Evolutionary conservation across 2,113 vertebrate genomes (phyloP).

Genomic region (Murina feae): DNA sequence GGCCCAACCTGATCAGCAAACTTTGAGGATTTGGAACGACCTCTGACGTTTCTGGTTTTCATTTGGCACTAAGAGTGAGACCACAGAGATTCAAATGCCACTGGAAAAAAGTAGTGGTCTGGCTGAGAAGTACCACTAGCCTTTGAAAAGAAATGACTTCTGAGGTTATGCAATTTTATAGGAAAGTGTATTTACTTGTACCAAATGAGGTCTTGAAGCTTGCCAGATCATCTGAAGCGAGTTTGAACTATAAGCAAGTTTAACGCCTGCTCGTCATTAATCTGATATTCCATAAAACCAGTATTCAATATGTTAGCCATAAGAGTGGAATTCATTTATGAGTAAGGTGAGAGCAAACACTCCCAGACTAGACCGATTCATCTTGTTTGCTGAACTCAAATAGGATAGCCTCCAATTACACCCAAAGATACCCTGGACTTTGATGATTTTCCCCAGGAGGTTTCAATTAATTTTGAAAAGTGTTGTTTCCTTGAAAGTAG

Average conservation of each 20-base stretch:
- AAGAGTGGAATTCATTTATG: slow-evolving; percentile 7
- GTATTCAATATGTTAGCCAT: not conserved
- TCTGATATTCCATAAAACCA: not conserved
- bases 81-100: slow-evolving; percentile 27
- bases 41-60: slow-evolving; percentile 42
- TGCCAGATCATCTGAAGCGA: slow-evolving; percentile 26
- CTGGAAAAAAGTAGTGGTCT: not conserved
- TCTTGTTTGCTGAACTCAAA: slow-evolving; percentile 15
- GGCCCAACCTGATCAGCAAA: not conserved
- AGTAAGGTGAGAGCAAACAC: not conserved
- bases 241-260: slow-evolving; percentile 44
- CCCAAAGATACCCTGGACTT: not conserved
- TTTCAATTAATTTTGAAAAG: slow-evolving; percentile 46
- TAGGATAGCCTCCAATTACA: not conserved
- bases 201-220: slow-evolving; percentile 23
- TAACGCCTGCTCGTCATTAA: slow-evolving; percentile 33
- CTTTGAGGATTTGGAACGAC: not conserved
- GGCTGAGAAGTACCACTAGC: not conserved
- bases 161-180: slow-evolving; percentile 16
- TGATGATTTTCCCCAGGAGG: slow-evolving; percentile 2
- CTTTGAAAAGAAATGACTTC: slow-evolving; percentile 25
- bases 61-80: slow-evolving; percentile 36
- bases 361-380: not conserved
- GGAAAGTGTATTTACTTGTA: not conserved
- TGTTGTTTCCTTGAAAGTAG: not conserved